These are phyloP conservation scores for Pocillopora grandis DNA, from an alignment of 92 coral and sea anemone species.

Conservation along the genomic window DNA sequence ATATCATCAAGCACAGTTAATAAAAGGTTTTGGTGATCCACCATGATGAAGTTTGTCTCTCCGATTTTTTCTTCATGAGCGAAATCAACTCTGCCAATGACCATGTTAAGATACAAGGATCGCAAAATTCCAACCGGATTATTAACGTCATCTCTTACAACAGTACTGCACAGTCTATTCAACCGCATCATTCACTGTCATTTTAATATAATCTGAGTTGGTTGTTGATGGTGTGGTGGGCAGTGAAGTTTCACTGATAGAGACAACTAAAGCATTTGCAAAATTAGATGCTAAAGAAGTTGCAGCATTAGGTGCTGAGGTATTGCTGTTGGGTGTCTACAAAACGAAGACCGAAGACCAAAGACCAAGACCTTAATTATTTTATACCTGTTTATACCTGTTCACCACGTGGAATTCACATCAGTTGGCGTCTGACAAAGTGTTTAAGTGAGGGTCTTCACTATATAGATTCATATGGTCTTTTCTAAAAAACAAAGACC, in stretches of 20 bases:
- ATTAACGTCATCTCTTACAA: slow-evolving; percentile 12
- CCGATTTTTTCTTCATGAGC: slow-evolving; percentile 18
- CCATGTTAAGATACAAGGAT: slow-evolving; percentile 38
- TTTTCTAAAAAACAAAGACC: no score
- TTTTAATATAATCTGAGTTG: slow-evolving; percentile 11
- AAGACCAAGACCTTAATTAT: no score
- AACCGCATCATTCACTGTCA: slow-evolving; percentile 52
- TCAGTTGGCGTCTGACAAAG: no score
- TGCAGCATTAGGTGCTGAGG: neutral
- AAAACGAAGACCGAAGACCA: no score
- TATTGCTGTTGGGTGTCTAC: no score
- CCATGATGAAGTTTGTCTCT: slow-evolving; percentile 46
- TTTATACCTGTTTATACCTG: no score
- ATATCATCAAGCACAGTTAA: slow-evolving; percentile 50
- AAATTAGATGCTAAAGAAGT: neutral
- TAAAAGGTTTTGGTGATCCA: slow-evolving; percentile 36
- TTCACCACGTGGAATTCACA: no score
- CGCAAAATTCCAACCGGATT: slow-evolving; percentile 53
- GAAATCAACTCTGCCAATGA: slow-evolving; percentile 43
- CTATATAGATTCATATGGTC: no score
- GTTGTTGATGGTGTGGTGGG: neutral
- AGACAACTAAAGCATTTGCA: slow-evolving; percentile 17
- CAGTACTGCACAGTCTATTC: slow-evolving; percentile 37
- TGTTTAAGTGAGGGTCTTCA: no score
- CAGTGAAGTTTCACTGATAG: slow-evolving; percentile 17